Evolutionary conservation across 2,888 invertebrate genomes (phyloP).

Genomic region (Dasysyrphus albostriatus): DNA sequence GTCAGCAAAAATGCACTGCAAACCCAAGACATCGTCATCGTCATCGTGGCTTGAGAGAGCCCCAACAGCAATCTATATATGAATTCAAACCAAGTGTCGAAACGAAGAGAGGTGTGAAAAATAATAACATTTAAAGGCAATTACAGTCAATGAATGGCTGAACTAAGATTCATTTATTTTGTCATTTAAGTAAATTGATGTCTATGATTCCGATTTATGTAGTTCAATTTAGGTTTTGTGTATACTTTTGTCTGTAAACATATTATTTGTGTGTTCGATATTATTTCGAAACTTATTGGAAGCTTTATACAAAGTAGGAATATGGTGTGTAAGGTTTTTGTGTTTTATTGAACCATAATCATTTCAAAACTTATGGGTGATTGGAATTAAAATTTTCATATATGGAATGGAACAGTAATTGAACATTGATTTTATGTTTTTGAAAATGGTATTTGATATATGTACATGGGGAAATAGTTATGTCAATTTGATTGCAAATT

Average conservation of each 20-base stretch:
- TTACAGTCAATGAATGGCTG: slow-evolving; percentile 62
- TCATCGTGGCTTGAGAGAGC: slow-evolving; percentile 33
- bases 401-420: slow-evolving; percentile 55
- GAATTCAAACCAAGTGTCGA: slow-evolving; percentile 52
- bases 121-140: slow-evolving; percentile 66
- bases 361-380: slow-evolving; percentile 41
- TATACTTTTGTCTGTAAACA: slow-evolving; percentile 15
- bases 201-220: slow-evolving; percentile 49
- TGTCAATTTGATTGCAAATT: slow-evolving; percentile 13
- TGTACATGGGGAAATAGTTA: neutral
- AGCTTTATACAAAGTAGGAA: neutral
- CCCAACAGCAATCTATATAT: neutral
- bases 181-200: slow-evolving; percentile 28
- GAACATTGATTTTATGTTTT: slow-evolving; percentile 36
- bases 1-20: slow-evolving; percentile 9
- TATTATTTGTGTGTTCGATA: neutral
- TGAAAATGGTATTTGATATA: neutral
- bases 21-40: slow-evolving; percentile 23
- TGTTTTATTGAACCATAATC: slow-evolving; percentile 21
- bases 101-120: slow-evolving; percentile 69
- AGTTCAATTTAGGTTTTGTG: slow-evolving; percentile 14
- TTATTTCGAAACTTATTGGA: slow-evolving; percentile 41
- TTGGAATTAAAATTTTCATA: slow-evolving; percentile 38
- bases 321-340: neutral
- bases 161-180: slow-evolving; percentile 65